These are phyloP conservation scores for Idaea dimidiata DNA, from an alignment of 2,888 invertebrate species.

Conservation along the genomic window DNA sequence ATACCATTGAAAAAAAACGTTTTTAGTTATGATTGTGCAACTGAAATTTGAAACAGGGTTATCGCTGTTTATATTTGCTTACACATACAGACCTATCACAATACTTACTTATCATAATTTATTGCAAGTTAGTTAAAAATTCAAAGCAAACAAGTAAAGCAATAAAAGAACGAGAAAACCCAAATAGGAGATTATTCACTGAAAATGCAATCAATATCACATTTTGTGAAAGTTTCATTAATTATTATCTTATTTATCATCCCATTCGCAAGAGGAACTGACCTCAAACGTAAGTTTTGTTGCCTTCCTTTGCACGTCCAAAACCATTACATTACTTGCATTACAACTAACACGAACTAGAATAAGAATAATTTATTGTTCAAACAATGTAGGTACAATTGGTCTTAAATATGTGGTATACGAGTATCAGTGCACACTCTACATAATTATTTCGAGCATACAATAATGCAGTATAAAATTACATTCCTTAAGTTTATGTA, in stretches of 20 bases:
- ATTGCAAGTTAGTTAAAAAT: background rate
- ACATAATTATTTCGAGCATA: too few relatives aligned
- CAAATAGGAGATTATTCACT: background rate
- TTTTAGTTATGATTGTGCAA: background rate
- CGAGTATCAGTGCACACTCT: too few relatives aligned
- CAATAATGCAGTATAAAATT: too few relatives aligned
- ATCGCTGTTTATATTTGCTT: background rate
- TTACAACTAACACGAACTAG: too few relatives aligned
- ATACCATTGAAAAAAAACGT: too few relatives aligned
- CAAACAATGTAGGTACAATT: too few relatives aligned
- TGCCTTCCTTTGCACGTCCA: background rate
- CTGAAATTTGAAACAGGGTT: background rate
- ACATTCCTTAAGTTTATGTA: too few relatives aligned
- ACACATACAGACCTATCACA: background rate
- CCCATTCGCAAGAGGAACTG: background rate
- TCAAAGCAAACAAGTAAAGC: background rate
- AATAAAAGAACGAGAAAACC: background rate
- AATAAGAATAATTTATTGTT: too few relatives aligned
- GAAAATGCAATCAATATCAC: background rate
- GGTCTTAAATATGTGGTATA: too few relatives aligned
- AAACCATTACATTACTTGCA: too few relatives aligned
- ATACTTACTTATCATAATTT: background rate
- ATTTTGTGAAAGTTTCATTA: background rate
- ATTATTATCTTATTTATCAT: background rate
- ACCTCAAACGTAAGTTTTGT: background rate